These are phyloP conservation scores for Hyla sarda DNA, from an alignment of 2,113 vertebrate genomes.

Conservation along the genomic window DNA sequence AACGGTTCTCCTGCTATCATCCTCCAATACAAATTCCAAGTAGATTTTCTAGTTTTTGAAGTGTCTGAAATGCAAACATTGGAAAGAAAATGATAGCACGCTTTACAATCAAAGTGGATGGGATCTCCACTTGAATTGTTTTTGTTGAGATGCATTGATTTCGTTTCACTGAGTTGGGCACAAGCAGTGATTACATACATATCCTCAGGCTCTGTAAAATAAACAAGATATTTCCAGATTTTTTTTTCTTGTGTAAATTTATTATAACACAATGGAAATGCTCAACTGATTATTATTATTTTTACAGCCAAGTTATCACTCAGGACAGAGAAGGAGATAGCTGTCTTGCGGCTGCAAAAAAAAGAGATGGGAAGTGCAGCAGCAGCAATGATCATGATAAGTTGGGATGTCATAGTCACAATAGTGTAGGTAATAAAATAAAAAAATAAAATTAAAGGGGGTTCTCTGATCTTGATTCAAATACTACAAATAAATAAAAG, in stretches of 20 bases:
- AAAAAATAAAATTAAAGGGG: no score
- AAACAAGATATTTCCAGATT: background rate
- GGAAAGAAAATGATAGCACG: conserved; percentile 27
- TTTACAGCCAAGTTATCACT: background rate
- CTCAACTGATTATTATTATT: background rate
- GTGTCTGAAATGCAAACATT: conserved; percentile 42
- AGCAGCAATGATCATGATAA: background rate
- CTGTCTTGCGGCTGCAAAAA: background rate
- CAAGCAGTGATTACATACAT: conserved; percentile 40
- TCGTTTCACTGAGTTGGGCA: background rate
- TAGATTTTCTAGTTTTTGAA: conserved; percentile 30
- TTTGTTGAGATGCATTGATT: conserved; percentile 34
- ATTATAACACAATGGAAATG: background rate
- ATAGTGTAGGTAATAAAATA: background rate
- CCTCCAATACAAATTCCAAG: conserved; percentile 33
- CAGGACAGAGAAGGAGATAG: background rate
- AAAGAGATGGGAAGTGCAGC: background rate
- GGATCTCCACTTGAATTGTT: conserved; percentile 42
- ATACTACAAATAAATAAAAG: no score
- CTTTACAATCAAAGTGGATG: conserved; percentile 39
- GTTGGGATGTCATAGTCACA: background rate
- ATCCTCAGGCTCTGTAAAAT: background rate
- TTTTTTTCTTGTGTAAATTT: background rate
- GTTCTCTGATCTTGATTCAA: no score
- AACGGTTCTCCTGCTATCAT: conserved; percentile 6